phyloP scores from a whole-genome alignment of 2,113 vertebrate species.

The Sminthopsis crassicaudata region DNA sequence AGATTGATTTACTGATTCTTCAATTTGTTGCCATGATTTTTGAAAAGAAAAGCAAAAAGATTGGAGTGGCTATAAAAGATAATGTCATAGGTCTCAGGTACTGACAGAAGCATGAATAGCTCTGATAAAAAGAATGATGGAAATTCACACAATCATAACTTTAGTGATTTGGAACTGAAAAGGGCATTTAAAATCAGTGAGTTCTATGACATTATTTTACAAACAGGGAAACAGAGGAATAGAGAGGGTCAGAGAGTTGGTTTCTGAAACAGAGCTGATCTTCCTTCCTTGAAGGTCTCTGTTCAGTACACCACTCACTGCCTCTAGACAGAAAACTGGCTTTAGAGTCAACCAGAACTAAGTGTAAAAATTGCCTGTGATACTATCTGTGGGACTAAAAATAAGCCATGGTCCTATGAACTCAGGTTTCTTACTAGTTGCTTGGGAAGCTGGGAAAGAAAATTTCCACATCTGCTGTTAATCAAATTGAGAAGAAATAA shows the following conservation, averaged over 20 bases:
- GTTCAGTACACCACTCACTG: neutral
- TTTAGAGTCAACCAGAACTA: neutral
- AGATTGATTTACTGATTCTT: neutral
- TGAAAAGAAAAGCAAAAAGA: neutral
- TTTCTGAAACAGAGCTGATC: neutral
- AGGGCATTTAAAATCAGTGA: neutral
- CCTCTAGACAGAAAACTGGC: neutral
- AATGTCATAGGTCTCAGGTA: neutral
- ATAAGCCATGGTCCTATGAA: neutral
- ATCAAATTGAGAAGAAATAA: neutral
- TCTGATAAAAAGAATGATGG: neutral
- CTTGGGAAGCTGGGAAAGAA: neutral
- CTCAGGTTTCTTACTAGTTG: neutral
- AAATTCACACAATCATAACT: neutral
- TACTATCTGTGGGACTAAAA: neutral
- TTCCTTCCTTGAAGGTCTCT: neutral
- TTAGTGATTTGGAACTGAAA: neutral
- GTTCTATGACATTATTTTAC: neutral
- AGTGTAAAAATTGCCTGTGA: neutral
- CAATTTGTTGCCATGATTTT: neutral
- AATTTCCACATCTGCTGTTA: neutral
- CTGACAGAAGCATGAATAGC: neutral
- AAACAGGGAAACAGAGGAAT: neutral
- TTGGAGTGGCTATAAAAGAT: neutral
- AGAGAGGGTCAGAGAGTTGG: neutral